Percentiles rank a stretch among this genome's conserved stretches.
Conservation (phyloP, 2,888 invertebrate genomes). For the Agonum fuliginosum region DNA sequence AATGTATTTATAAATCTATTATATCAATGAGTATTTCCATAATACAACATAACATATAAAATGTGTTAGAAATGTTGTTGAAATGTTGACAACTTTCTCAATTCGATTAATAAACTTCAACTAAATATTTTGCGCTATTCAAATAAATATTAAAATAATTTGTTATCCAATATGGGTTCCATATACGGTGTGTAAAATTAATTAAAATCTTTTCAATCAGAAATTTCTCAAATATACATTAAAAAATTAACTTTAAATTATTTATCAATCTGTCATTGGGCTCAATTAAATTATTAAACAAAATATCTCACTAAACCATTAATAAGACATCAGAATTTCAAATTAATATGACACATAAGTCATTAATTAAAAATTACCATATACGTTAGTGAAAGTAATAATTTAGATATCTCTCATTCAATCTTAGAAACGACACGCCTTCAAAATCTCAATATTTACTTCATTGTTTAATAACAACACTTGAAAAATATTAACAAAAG, state of each 20-base stretch:
- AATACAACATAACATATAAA: too few species aligned
- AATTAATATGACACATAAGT: conserved; percentile 36
- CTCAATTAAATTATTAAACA: conserved; percentile 34
- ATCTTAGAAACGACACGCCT: conserved; percentile 35
- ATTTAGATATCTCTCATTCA: conserved; percentile 28
- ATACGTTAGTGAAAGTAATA: conserved; percentile 45
- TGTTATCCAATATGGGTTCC: too few species aligned
- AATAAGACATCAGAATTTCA: conserved; percentile 44
- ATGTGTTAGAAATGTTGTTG: too few species aligned
- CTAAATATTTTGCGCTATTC: too few species aligned
- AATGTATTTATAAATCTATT: too few species aligned
- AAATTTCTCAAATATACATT: neutral
- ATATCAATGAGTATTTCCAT: too few species aligned
- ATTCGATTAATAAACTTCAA: too few species aligned
- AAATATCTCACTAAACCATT: conserved; percentile 38
- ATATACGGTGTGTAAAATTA: neutral
- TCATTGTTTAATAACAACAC: conserved; percentile 39
- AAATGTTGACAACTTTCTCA: too few species aligned
- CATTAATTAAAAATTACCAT: conserved; percentile 47
- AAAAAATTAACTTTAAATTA: neutral
- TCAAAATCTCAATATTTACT: conserved; percentile 35
- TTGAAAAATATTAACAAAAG: conserved; percentile 27
- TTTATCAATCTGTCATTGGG: conserved; percentile 37
- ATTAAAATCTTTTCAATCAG: too few species aligned
- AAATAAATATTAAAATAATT: too few species aligned